Percentiles rank a stretch among this genome's conserved stretches.
These are phyloP conservation scores for Microplitis mediator DNA, from an alignment of 1,140 invertebrate species.

Conservation along the genomic window DNA sequence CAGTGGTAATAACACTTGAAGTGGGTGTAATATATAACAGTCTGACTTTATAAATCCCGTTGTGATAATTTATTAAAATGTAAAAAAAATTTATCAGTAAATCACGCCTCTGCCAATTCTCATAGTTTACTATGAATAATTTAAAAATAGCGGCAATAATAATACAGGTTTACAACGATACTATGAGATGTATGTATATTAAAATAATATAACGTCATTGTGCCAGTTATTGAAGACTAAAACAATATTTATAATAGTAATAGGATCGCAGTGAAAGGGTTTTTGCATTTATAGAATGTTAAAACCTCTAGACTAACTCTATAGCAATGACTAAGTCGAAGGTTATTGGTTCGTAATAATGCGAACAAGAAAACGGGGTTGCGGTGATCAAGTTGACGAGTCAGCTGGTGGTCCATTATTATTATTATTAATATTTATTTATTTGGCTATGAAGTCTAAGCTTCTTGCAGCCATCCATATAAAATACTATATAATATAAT, in stretches of 20 bases:
- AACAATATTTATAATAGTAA: conserved; percentile 1
- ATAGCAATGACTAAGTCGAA: conserved; percentile 18
- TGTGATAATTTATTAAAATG: not conserved
- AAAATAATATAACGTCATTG: conserved; percentile 9
- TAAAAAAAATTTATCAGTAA: not conserved
- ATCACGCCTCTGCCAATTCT: not conserved
- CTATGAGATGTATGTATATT: no score
- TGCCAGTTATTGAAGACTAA: conserved; percentile 15
- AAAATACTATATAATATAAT: no score
- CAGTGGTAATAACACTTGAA: no score
- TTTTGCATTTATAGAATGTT: conserved; percentile 27
- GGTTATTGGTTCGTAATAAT: conserved; percentile 20
- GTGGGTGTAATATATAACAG: not conserved
- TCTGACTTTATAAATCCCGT: not conserved
- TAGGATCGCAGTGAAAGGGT: conserved; percentile 22
- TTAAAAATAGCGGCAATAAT: not conserved
- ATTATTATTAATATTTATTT: no score
- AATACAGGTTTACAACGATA: not conserved
- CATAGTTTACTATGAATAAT: not conserved
- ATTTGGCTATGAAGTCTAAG: no score
- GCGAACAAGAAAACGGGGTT: not conserved
- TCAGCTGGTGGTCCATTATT: not conserved
- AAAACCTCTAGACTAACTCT: not conserved
- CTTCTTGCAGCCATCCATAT: no score
- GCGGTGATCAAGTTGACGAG: conserved; percentile 1